Evolutionary conservation across 1,140 invertebrate genomes (phyloP), one percentile per base, ranked within the genome.

Genomic region (Habropoda laboriosa): DNA sequence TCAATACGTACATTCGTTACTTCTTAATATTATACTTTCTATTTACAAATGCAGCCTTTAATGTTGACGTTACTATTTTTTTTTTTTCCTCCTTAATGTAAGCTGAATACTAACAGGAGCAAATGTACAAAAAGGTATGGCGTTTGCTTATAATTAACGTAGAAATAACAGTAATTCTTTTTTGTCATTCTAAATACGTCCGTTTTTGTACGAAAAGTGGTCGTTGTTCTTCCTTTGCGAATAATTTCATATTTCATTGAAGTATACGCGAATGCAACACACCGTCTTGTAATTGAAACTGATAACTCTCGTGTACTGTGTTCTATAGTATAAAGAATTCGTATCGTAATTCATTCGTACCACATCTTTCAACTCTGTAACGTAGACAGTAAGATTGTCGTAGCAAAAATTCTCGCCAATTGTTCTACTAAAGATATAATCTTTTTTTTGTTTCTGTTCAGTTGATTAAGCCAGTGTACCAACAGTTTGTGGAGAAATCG

Each of bases 391-490:
- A n/a, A n/a, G n/a, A n/a, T n/a, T n/a, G n/a, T n/a, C n/a, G n/a
- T n/a, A n/a, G n/a, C n/a, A n/a, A n/a, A n/a, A n/a, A n/a, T n/a
- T n/a, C n/a, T n/a, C n/a, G n/a, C n/a, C n/a, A n/a, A n/a, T n/a
- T n/a, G n/a, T n/a, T n/a, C n/a, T n/a, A n/a, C n/a, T n/a, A n/a
- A n/a, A n/a, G n/a, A n/a, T n/a, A n/a, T n/a, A n/a, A n/a, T n/a
- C n/a, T n/a, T n/a, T 49, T 73, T 76, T 72, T 74, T 84, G 72
- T 81, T 89, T 87, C 79, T 88, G 93, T 94, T 61, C 92, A 97
- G 96, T 92, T 96, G 71, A 95, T 97, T 95, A 96, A 97, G 89
- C 96, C 96, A 64, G 90, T 96, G 67, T 97, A 97, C 90, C 95
- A 97, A 90, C 93, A 94, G 72, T 95, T 96, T 86, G 94, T 97